Evolutionary conservation across 2,797 vertebrate species (phyloP), one percentile per base, ranked within the genome.

Genomic region (Pogonophryne albipinna): DNA sequence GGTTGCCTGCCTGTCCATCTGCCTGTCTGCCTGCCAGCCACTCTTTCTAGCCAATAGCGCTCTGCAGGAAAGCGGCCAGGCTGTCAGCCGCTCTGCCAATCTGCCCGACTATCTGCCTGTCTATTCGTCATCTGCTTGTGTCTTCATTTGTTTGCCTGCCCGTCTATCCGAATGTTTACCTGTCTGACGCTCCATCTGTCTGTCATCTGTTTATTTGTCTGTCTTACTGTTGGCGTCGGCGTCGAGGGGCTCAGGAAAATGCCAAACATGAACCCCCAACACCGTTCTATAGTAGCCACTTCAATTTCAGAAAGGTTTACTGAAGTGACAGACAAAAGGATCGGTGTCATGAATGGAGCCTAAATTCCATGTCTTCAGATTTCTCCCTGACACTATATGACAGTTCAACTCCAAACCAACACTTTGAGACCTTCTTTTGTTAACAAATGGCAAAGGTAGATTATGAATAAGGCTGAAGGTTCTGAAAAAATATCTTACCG

Each of bases 11-110:
- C 85, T 82, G 85, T 90, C 92, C 88, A 88, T 91, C 88, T 92
- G 87, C 86, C 89, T 89, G 91, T 92, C 91, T 91, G 82, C 74
- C 87, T 91, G 91, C 90, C 91, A 91, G 87, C 84, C 80, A 72
- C 78, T 84, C 76, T 79, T 84, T 86, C 80, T 60, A 76, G 88
- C 90, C 90, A 90, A 78, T 86, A 78, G 71, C 83, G 80, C 88
- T 83, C 57, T 77, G 74, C 74, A 78, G 80, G 87, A 91, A 84
- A 87, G 85, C 67, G 9, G 83, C 88, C 92, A 91, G 89, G 85
- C 92, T 92, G 88, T 89, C 81, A 79, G 87, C 76, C 74, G 45
- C 75, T 77, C 79, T 83, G 90, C 91, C 91, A 92, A 90, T 91
- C 90, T 91, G 89, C 84, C 85, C 27, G 79, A 82, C 84, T 83